Percentiles rank a stretch among this genome's conserved stretches.
Evolutionary conservation across 1,140 invertebrate genomes (phyloP).

Genomic region (Panagrolaimus sp.): DNA sequence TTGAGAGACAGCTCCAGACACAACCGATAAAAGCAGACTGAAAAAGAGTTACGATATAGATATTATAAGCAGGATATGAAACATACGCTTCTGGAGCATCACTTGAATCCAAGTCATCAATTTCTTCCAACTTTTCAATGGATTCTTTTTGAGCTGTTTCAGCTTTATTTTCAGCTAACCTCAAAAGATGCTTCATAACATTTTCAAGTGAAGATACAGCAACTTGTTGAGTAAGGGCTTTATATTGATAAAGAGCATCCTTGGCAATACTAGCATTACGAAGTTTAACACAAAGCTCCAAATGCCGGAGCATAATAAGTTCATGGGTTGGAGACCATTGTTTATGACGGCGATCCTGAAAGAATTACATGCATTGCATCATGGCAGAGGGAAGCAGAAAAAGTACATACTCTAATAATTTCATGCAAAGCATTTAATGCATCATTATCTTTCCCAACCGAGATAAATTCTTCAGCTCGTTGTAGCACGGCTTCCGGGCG

Average conservation of each 20-base stretch:
- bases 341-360: slow-evolving; percentile 86
- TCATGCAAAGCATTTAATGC: slow-evolving; percentile 97
- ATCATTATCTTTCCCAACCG: slow-evolving; percentile 77
- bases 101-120: slow-evolving; percentile 94
- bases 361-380: neutral
- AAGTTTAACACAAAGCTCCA: slow-evolving; percentile 93
- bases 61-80: too few relatives aligned
- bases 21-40: slow-evolving; percentile 70
- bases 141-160: slow-evolving; percentile 87
- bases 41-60: too few relatives aligned
- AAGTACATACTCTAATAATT: slow-evolving; percentile 83
- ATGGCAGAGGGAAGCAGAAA: neutral
- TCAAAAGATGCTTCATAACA: slow-evolving; percentile 83
- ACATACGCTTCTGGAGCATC: slow-evolving; percentile 82
- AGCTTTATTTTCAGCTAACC: slow-evolving; percentile 88
- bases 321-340: slow-evolving; percentile 91
- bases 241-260: slow-evolving; percentile 95
- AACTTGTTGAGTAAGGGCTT: slow-evolving; percentile 96
- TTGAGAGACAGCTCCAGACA: slow-evolving; percentile 94
- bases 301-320: slow-evolving; percentile 97
- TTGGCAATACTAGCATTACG: slow-evolving; percentile 97
- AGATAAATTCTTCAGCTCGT: slow-evolving; percentile 65
- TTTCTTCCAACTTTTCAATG: slow-evolving; percentile 78
- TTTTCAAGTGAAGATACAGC: slow-evolving; percentile 84
- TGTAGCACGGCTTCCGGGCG: slow-evolving; percentile 54